phyloP scores from a whole-genome alignment of 2,113 vertebrate species.

The Amblyopsis rosae region DNA sequence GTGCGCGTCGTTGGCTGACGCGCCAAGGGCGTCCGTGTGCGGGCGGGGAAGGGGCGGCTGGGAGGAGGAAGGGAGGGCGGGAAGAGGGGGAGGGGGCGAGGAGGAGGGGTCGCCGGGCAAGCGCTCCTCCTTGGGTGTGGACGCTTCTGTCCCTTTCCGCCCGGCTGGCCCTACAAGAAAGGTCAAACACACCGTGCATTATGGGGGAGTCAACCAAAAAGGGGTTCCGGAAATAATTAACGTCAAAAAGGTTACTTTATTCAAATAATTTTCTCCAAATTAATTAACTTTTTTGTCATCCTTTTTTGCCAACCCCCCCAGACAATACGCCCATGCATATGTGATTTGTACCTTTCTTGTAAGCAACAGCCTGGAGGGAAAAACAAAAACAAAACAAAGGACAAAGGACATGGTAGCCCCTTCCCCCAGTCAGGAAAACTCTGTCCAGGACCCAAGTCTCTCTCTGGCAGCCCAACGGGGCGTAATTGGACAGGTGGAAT shows the following conservation, averaged over 20 bases:
- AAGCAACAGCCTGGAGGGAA: constrained; percentile 88
- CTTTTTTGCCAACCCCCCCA: constrained; percentile 82
- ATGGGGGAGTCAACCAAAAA: constrained; percentile 93
- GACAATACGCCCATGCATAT: constrained; percentile 99
- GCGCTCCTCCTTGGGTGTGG: constrained; percentile 78
- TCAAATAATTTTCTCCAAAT: constrained; percentile 66
- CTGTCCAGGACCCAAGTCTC: constrained; percentile 43
- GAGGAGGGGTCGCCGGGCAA: constrained; percentile 72
- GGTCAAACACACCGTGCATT: constrained; percentile 99
- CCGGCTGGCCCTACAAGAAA: constrained; percentile 99
- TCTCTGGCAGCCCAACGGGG: constrained; percentile 42
- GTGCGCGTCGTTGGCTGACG: constrained; percentile 91
- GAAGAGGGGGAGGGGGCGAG: constrained; percentile 71
- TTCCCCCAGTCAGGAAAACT: constrained; percentile 52
- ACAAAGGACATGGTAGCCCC: constrained; percentile 57
- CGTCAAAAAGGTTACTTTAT: constrained; percentile 56
- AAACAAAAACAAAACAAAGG: constrained; percentile 68
- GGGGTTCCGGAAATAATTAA: constrained; percentile 72
- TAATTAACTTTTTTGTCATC: constrained; percentile 76
- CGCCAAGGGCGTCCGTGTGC: constrained; percentile 64
- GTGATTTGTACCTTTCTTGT: constrained; percentile 99
- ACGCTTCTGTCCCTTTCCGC: constrained; percentile 96
- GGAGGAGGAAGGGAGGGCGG: constrained; percentile 75
- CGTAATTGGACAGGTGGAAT: constrained; percentile 43
- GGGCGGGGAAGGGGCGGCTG: constrained; percentile 66